Conservation (phyloP, 1,140 invertebrate species). For the Polyergus mexicanus region DNA sequence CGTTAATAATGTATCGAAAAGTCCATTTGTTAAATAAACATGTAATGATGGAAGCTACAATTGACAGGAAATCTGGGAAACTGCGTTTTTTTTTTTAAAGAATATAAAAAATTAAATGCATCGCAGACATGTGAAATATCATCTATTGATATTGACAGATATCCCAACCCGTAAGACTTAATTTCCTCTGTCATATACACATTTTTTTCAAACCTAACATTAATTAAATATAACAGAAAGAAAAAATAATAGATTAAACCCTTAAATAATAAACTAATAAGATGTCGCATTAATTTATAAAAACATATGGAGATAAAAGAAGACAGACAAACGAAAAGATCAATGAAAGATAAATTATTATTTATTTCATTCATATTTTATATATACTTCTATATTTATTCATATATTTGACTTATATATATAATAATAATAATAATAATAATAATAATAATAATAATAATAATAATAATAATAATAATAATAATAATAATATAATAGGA, state of each 20-base stretch:
- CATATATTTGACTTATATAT: not conserved
- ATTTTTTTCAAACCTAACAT: not conserved
- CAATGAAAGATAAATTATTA: not conserved
- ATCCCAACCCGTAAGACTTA: slow-evolving; percentile 3
- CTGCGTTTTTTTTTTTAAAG: slow-evolving; percentile 21
- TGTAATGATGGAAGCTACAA: not conserved
- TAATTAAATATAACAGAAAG: not conserved
- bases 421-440: too few relatives aligned
- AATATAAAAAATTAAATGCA: slow-evolving; percentile 23
- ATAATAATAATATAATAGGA: too few relatives aligned
- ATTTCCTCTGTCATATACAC: not conserved
- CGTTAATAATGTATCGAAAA: not conserved
- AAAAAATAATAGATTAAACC: not conserved
- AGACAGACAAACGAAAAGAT: too few relatives aligned
- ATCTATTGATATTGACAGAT: not conserved
- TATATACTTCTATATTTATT: not conserved
- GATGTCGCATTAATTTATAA: not conserved
- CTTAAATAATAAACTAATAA: slow-evolving; percentile 1
- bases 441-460: too few relatives aligned
- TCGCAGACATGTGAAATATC: slow-evolving; percentile 8
- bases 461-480: too few relatives aligned
- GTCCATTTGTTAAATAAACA: not conserved
- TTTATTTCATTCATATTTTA: slow-evolving; percentile 20
- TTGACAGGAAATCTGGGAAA: slow-evolving; percentile 16
- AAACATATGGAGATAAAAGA: not conserved